phyloP scores from a whole-genome alignment of 2,888 invertebrate genomes.

The Deilephila elpenor region DNA sequence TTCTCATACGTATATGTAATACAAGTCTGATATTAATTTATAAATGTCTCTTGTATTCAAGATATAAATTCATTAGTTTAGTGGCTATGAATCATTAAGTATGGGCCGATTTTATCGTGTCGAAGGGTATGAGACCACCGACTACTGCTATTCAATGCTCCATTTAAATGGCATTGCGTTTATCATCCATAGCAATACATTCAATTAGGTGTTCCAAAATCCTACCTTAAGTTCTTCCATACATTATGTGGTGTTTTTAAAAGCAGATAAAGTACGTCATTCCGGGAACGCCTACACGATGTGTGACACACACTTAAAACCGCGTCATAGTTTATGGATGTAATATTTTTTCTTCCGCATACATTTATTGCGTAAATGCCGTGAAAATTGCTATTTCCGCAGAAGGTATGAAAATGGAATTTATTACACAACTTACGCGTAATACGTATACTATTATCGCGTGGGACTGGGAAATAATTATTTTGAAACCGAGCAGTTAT shows the following conservation, averaged over 20 bases:
- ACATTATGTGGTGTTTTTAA: background rate
- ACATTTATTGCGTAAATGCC: slow-evolving; percentile 5
- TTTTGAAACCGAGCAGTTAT: background rate
- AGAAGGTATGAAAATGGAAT: background rate
- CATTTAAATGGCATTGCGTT: too few species aligned
- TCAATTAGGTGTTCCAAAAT: too few species aligned
- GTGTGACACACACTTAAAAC: background rate
- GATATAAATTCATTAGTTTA: too few species aligned
- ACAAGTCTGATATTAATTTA: too few species aligned
- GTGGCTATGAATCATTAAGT: too few species aligned
- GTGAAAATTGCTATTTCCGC: slow-evolving; percentile 1
- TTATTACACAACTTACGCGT: background rate
- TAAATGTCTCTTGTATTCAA: too few species aligned
- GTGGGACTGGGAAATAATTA: background rate
- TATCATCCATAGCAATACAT: too few species aligned
- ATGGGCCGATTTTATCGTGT: too few species aligned
- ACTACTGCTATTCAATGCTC: too few species aligned
- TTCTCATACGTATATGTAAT: background rate
- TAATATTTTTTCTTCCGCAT: slow-evolving; percentile 15
- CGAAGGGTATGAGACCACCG: too few species aligned
- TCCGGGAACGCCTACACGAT: background rate
- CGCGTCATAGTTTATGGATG: background rate
- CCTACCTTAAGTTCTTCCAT: too few species aligned
- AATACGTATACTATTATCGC: too few species aligned
- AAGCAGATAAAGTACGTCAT: background rate